phyloP scores from a whole-genome alignment of 2,888 invertebrate genomes.

The Ophion obscuratus region DNA sequence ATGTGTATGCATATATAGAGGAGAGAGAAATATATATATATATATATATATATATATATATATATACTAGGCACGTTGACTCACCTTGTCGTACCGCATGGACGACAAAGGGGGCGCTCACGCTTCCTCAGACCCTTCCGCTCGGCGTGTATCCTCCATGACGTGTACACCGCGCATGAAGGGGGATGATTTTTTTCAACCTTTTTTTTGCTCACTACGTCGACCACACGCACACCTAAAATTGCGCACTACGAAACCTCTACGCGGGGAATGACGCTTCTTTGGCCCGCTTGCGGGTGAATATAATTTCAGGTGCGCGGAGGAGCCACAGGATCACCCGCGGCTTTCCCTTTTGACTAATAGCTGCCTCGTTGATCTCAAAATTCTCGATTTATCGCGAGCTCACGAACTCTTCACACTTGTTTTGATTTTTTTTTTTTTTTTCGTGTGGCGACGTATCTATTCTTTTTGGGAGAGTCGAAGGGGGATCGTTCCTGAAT shows the following conservation, averaged over 20 bases:
- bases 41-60: not conserved
- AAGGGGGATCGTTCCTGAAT: too few species aligned
- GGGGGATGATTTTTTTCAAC: slow-evolving; percentile 13
- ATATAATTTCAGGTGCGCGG: not conserved
- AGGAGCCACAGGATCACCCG: not conserved
- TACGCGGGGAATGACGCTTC: too few species aligned
- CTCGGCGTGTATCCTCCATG: not conserved
- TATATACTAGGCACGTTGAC: slow-evolving; percentile 74
- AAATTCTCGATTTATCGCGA: slow-evolving; percentile 64
- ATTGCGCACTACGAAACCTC: not conserved
- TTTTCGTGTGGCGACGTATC: slow-evolving; percentile 12
- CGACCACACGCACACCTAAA: not conserved
- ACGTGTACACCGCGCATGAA: not conserved
- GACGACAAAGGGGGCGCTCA: slow-evolving; percentile 71
- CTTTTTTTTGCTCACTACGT: not conserved
- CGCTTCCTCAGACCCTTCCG: slow-evolving; percentile 24
- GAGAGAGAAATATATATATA: too few species aligned
- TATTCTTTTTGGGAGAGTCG: not conserved
- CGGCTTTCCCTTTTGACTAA: slow-evolving; percentile 64
- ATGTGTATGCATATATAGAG: too few species aligned
- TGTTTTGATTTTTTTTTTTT: not conserved
- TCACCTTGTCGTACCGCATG: slow-evolving; percentile 70
- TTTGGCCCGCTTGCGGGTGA: not conserved
- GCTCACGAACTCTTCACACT: slow-evolving; percentile 31
- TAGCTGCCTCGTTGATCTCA: slow-evolving; percentile 71